phyloP scores from a whole-genome alignment of 2,113 vertebrate species.

The Pteruthius melanotis region DNA sequence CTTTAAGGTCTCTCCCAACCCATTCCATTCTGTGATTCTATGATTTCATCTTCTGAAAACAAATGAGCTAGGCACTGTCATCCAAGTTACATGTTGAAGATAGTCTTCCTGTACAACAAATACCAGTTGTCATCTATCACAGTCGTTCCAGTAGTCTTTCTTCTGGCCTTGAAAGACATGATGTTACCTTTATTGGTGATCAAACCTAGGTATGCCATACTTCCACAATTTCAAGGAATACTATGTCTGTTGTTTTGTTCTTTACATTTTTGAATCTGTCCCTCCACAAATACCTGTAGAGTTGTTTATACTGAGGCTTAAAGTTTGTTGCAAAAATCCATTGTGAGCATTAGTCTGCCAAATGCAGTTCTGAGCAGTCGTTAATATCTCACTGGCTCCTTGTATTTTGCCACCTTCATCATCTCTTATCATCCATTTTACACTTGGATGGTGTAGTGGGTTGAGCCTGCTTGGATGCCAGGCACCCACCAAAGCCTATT shows the following conservation, averaged over 20 bases:
- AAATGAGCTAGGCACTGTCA: background rate
- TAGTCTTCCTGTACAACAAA: background rate
- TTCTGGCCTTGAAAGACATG: background rate
- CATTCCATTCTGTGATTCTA: background rate
- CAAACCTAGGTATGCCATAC: background rate
- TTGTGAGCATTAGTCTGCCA: background rate
- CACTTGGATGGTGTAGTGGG: too few relatives aligned
- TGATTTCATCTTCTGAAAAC: background rate
- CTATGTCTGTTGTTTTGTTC: background rate
- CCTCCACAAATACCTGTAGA: background rate
- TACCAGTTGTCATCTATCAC: background rate
- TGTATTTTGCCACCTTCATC: background rate
- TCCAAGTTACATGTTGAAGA: rapidly evolving
- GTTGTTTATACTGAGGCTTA: background rate
- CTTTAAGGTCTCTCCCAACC: background rate
- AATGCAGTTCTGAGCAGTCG: background rate
- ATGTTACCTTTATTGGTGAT: background rate
- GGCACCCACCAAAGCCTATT: background rate
- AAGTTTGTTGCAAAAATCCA: background rate
- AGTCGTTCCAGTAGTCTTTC: background rate
- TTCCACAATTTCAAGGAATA: background rate
- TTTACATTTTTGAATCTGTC: background rate
- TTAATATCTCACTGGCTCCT: background rate
- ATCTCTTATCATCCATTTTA: background rate
- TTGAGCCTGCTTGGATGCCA: background rate